phyloP scores from a whole-genome alignment of 2,113 vertebrate species.

The Elanus axillaris region DNA sequence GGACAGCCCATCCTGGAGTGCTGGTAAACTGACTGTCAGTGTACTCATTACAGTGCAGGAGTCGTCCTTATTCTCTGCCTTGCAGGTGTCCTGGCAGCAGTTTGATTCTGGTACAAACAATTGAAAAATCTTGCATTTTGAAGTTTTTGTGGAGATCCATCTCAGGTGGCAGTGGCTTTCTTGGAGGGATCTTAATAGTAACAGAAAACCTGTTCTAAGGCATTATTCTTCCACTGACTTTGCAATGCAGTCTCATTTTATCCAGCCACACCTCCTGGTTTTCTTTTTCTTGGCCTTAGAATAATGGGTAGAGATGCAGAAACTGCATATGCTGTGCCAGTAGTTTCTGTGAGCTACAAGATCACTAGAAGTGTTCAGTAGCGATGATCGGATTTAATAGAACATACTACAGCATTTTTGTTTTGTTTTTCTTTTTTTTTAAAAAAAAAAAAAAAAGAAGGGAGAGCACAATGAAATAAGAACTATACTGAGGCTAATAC shows the following conservation, averaged over 20 bases:
- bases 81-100: not conserved
- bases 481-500: not conserved
- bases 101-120: not conserved
- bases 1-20: not conserved
- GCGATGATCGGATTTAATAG: not conserved
- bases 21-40: not conserved
- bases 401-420: not conserved
- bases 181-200: not conserved
- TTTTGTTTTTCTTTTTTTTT: not conserved
- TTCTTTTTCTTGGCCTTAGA: not conserved
- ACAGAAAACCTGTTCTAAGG: not conserved
- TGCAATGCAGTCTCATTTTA: not conserved
- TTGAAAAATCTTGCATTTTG: not conserved
- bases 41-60: not conserved
- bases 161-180: not conserved
- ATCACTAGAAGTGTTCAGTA: not conserved
- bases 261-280: not conserved
- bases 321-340: not conserved
- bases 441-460: not conserved
- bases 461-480: not conserved
- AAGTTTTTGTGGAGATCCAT: not conserved
- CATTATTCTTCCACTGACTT: not conserved
- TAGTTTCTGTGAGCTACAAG: not conserved
- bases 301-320: not conserved
- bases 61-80: not conserved